Conservation (phyloP, 2,113 vertebrate genomes). For the Scalopus aquaticus region DNA sequence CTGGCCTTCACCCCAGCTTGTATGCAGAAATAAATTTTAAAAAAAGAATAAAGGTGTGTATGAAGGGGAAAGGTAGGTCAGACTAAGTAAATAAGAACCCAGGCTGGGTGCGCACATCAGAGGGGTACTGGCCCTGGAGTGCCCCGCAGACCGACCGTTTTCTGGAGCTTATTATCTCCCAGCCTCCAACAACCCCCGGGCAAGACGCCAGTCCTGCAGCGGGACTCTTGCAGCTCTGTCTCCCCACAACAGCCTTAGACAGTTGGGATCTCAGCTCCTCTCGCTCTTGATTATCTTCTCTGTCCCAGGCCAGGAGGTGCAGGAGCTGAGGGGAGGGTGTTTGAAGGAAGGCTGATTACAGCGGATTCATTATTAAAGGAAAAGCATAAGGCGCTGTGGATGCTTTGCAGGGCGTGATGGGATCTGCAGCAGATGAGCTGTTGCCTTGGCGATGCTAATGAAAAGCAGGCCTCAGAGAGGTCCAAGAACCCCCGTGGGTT, state of each 20-base stretch:
- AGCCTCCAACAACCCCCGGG: background rate
- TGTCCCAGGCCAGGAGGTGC: constrained; percentile 55
- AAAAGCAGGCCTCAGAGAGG: constrained; percentile 83
- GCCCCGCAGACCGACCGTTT: background rate
- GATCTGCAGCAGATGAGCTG: constrained; percentile 85
- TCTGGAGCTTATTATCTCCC: background rate
- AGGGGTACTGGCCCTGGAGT: background rate
- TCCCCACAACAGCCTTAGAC: background rate
- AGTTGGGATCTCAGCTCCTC: background rate
- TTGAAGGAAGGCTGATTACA: constrained; percentile 81
- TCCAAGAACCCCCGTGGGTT: constrained; percentile 76
- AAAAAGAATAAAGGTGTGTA: constrained; percentile 52
- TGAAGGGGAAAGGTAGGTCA: constrained; percentile 13
- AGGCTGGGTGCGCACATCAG: background rate
- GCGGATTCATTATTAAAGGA: constrained; percentile 81
- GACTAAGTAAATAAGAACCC: background rate
- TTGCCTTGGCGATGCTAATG: constrained; percentile 85
- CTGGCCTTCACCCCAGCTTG: too few species aligned
- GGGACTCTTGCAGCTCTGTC: background rate
- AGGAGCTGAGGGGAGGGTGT: background rate
- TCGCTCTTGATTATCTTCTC: constrained; percentile 64
- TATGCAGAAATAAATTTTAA: too few species aligned
- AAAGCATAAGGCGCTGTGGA: constrained; percentile 78
- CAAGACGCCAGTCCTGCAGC: background rate
- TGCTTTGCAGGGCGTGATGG: constrained; percentile 84